Evolutionary conservation across 2,888 invertebrate genomes (phyloP), one percentile per base, ranked within the genome.

Genomic region (Marasmarcha lunaedactyla): DNA sequence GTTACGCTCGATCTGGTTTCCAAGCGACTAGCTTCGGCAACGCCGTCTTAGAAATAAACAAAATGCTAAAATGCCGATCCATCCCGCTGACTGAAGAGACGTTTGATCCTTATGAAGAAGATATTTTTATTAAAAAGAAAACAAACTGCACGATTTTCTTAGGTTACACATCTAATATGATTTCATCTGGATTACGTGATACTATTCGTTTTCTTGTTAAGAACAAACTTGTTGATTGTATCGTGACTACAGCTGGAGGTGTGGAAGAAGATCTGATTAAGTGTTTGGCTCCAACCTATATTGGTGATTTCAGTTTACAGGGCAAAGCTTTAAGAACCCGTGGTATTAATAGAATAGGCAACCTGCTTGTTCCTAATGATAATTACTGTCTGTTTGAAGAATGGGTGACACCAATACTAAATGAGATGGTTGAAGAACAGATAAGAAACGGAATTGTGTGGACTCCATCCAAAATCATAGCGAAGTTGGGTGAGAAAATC

Each of bases 181-280:
- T 96, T 20, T 98, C 98, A 0, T 93, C 94, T 39, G 99, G 99
- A 1, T 78, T 98, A 43, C 84, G 99, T 45, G 99, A 99, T 59
- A 91, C 93, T 0, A 89, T 99, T 46, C 83, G 91, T 39, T 99
- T 94, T 84, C 51, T 83, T 47, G 78, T 81, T 1, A 81, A 77
- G 60, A 77, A 83, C 43, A 83, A 73, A 64, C 88, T 97, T 85
- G 89, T 99, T 25, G 99, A 99, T 71, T 97, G 97, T 61, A 87
- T 99, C 47, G 98, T 99, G 1, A 94, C 98, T 0, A 96, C 97
- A 9, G 99, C 98, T 0, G 99, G 99, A 1, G 99, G 99, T 0
- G 86, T 99, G 0, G 99, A 99, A 71, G 99, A 99, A 76, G 99
- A 99, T 79, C 89, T 99, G 35, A 99, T 99, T 34, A 99, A 99